phyloP scores from a whole-genome alignment of 2,888 invertebrate species.

The Galeopsomyia nigrocyanea region DNA sequence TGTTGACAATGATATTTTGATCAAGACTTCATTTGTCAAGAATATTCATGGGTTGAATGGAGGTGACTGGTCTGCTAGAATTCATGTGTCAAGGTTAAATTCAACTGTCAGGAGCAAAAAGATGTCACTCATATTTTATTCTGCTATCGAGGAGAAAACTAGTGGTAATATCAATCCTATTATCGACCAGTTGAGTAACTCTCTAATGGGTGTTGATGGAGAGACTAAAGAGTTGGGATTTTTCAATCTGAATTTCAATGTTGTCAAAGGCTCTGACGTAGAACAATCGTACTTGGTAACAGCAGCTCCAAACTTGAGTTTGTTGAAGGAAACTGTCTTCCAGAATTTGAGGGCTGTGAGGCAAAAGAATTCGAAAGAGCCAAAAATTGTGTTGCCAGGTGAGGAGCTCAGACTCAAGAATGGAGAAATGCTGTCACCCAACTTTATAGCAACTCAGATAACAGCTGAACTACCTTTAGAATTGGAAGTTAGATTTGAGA shows the following conservation, averaged over 20 bases:
- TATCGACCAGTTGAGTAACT: slow-evolving; percentile 69
- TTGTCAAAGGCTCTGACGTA: slow-evolving; percentile 72
- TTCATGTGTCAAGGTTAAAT: slow-evolving; percentile 71
- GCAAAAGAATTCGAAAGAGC: slow-evolving; percentile 61
- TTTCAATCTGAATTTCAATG: slow-evolving; percentile 75
- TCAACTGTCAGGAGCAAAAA: slow-evolving; percentile 63
- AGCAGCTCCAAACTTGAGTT: slow-evolving; percentile 77
- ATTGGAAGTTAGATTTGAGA: slow-evolving; percentile 87
- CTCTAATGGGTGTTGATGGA: slow-evolving; percentile 78
- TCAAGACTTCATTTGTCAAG: slow-evolving; percentile 92
- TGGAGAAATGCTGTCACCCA: slow-evolving; percentile 72
- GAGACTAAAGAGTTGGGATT: slow-evolving; percentile 83
- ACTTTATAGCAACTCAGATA: slow-evolving; percentile 85
- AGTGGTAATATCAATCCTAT: slow-evolving; percentile 73
- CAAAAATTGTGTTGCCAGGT: slow-evolving; percentile 73
- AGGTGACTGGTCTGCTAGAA: slow-evolving; percentile 93
- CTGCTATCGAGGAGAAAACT: slow-evolving; percentile 82
- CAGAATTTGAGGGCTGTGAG: slow-evolving; percentile 77
- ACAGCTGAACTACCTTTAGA: slow-evolving; percentile 84
- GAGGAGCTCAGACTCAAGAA: slow-evolving; percentile 71
- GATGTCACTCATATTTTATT: slow-evolving; percentile 84
- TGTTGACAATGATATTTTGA: slow-evolving; percentile 80
- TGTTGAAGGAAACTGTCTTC: slow-evolving; percentile 82
- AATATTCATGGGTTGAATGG: slow-evolving; percentile 83
- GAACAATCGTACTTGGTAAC: slow-evolving; percentile 84